Evolutionary conservation across 2,113 vertebrate genomes (phyloP), one percentile per base, ranked within the genome.

Genomic region (Plestiodon gilberti): DNA sequence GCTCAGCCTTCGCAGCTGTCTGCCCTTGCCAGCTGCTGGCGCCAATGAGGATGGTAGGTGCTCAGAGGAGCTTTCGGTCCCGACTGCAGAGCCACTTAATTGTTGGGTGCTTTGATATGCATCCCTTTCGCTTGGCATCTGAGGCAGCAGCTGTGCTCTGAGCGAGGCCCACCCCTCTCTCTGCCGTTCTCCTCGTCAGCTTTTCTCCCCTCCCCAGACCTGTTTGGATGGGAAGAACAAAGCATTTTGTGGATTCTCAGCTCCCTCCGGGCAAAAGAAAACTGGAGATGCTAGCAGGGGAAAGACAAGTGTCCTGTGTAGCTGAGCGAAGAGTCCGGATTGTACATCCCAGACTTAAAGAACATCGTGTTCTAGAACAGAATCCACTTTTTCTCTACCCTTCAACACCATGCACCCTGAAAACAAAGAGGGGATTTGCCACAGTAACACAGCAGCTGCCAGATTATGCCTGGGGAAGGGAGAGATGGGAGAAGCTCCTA

Each of bases 51-150:
- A 33, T 14, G 18, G 75, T 5, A 25, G 30, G 17, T 77, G 52
- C 11, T 35, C 23, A 15, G 71, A 79, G 67, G 28, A 57, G 67
- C 18, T 52, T 71, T 35, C 30, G 0, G 61, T 52, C 52, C 23
- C 6, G 1, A 17, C 86, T 74, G 82, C 38, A 17, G 73, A 81
- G 17, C 10, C 10, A 1, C 2, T 3, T 57, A 6, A 0, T 0
- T 1, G 1, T 1, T 1, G 0, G 20, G 18, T 61, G 3, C 15
- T 59, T 85, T 0, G 8, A 0, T 3, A 0, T 23, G 9, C 1
- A 0, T 38, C 1, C 2, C 18, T 48, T 52, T 75, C 28, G 3
- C 61, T 78, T 7, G 30, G 70, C 52, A 3, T 25, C 13, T 38
- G 25, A 55, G 40, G 0, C 11, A 18, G 78, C 74, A 25, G 59